Conservation (phyloP, 2,888 invertebrate genomes). For the Lagria hirta region DNA sequence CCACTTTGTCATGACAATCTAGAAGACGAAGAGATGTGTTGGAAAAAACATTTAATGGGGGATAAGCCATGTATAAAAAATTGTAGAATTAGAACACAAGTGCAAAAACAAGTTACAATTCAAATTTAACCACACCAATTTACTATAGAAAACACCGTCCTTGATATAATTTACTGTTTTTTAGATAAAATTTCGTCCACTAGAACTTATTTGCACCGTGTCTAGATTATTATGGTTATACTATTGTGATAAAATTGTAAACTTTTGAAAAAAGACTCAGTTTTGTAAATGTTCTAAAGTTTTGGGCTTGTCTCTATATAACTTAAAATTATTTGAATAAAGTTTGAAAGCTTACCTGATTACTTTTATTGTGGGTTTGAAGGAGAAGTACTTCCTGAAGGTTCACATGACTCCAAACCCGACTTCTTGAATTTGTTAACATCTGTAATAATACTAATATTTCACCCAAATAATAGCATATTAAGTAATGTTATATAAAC, state of each 20-base stretch:
- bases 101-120: constrained; percentile 51
- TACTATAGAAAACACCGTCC: not conserved
- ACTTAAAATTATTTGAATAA: constrained; percentile 20
- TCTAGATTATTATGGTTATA: constrained; percentile 7
- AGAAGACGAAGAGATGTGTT: constrained; percentile 73
- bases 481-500: too few relatives aligned
- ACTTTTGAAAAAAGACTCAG: constrained; percentile 6
- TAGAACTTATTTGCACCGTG: constrained; percentile 17
- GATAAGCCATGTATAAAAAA: constrained; percentile 55
- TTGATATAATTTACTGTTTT: not conserved
- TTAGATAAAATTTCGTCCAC: constrained; percentile 8
- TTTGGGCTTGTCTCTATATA: constrained; percentile 24
- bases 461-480: too few relatives aligned
- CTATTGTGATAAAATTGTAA: constrained; percentile 9
- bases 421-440: constrained; percentile 73
- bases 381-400: constrained; percentile 2
- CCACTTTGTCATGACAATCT: constrained; percentile 84
- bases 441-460: constrained; percentile 59
- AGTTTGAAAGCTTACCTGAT: constrained; percentile 12
- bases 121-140: constrained; percentile 27
- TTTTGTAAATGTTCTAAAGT: constrained; percentile 13
- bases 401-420: constrained; percentile 41
- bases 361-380: constrained; percentile 3
- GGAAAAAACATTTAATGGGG: constrained; percentile 78
- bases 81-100: constrained; percentile 43